These are phyloP conservation scores for Ophonus ardosiacus DNA, from an alignment of 2,888 invertebrate species.

Conservation along the genomic window DNA sequence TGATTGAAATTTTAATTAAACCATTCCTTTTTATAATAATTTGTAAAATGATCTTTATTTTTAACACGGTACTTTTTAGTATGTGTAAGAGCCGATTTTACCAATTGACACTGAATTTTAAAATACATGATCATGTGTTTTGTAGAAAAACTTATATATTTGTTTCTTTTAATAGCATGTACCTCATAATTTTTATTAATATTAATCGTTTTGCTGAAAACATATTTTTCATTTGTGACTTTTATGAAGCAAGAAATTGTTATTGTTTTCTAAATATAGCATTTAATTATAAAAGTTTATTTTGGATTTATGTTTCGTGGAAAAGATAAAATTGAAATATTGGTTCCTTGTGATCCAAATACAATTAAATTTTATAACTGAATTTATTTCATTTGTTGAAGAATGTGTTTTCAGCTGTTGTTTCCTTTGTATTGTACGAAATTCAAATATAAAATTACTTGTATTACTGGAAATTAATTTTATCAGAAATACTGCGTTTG, in stretches of 20 bases:
- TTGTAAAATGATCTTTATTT: conserved; percentile 11
- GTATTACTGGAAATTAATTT: too few relatives aligned
- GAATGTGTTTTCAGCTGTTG: too few relatives aligned
- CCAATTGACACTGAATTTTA: too few relatives aligned
- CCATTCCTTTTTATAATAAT: neutral
- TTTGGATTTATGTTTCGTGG: neutral
- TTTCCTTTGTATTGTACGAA: too few relatives aligned
- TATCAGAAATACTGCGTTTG: too few relatives aligned
- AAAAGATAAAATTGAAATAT: neutral
- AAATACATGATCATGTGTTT: too few relatives aligned
- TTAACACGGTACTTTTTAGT: neutral
- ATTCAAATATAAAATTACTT: too few relatives aligned
- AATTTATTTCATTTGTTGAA: too few relatives aligned
- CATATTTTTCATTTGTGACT: neutral
- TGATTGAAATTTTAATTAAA: neutral
- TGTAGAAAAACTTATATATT: too few relatives aligned
- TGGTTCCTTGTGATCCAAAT: neutral
- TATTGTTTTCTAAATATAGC: neutral
- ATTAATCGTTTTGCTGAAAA: neutral
- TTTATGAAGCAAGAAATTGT: neutral
- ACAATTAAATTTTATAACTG: neutral
- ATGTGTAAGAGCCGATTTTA: neutral
- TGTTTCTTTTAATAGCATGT: too few relatives aligned
- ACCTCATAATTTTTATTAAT: neutral
- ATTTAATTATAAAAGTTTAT: neutral